Evolutionary conservation across 2,797 vertebrate species (phyloP).

Genomic region (Artibeus jamaicensis): DNA sequence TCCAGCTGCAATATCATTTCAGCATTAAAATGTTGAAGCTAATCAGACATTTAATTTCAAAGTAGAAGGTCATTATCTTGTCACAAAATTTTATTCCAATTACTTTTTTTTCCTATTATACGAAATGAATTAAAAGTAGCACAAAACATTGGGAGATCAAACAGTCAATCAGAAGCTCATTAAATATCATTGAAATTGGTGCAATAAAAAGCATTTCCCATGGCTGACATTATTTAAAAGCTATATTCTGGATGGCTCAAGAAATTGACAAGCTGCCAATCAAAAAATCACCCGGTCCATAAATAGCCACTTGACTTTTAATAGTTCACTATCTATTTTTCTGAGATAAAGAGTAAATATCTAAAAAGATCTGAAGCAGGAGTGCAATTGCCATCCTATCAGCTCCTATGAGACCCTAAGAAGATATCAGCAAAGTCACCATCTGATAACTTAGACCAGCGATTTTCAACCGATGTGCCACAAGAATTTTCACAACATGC

Average conservation of each 20-base stretch:
- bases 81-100: conserved; percentile 76
- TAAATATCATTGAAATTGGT: conserved; percentile 80
- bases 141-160: conserved; percentile 76
- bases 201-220: conserved; percentile 80
- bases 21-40: conserved; percentile 69
- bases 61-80: conserved; percentile 76
- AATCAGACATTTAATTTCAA: conserved; percentile 72
- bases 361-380: conserved; percentile 39
- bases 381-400: background rate
- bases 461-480: background rate
- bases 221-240: conserved; percentile 76
- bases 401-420: background rate
- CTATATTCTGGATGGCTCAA: conserved; percentile 73
- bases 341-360: conserved; percentile 58
- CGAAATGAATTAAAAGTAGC: conserved; percentile 72
- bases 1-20: conserved; percentile 53
- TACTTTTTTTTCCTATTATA: conserved; percentile 76
- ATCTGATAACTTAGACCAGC: conserved; percentile 13
- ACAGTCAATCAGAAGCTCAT: conserved; percentile 79
- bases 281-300: conserved; percentile 67
- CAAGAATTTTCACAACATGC: background rate
- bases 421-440: background rate
- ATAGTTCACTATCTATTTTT: conserved; percentile 60
- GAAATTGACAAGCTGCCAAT: conserved; percentile 75
- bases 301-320: conserved; percentile 40